Percentiles rank a stretch among this genome's conserved stretches.
Evolutionary conservation across 2,888 invertebrate genomes (phyloP).

Genomic region (Oscheius sp.): DNA sequence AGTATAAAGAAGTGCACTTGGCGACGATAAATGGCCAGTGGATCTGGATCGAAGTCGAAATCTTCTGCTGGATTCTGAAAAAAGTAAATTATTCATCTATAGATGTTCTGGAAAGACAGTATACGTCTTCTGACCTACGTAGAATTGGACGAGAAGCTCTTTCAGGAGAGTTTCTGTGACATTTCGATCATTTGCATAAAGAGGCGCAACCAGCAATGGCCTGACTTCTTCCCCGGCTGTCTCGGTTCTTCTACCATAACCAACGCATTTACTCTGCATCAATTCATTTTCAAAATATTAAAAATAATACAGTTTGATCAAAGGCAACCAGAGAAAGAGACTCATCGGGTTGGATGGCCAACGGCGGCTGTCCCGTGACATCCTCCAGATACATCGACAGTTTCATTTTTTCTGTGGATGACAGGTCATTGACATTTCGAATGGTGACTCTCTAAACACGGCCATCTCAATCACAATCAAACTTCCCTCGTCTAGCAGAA

Average conservation of each 20-base stretch:
- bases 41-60: constrained; percentile 42
- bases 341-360: background rate
- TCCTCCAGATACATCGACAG: constrained; percentile 5
- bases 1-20: constrained; percentile 38
- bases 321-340: background rate
- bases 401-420: background rate
- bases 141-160: constrained; percentile 12
- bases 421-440: background rate
- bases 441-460: too few relatives aligned
- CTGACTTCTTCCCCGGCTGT: constrained; percentile 15
- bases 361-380: constrained; percentile 9
- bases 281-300: background rate
- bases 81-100: background rate
- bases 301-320: constrained; percentile 4
- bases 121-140: background rate
- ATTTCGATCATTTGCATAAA: background rate
- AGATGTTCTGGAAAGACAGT: background rate
- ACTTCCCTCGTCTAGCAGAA: background rate
- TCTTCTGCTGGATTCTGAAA: constrained; percentile 39
- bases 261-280: constrained; percentile 16
- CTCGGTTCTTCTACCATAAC: constrained; percentile 20
- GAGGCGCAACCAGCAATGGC: background rate
- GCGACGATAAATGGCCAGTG: constrained; percentile 38
- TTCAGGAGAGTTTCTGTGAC: constrained; percentile 9
- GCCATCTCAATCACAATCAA: too few relatives aligned